Conservation (phyloP, 2,888 invertebrate genomes). For the Autographa gamma region DNA sequence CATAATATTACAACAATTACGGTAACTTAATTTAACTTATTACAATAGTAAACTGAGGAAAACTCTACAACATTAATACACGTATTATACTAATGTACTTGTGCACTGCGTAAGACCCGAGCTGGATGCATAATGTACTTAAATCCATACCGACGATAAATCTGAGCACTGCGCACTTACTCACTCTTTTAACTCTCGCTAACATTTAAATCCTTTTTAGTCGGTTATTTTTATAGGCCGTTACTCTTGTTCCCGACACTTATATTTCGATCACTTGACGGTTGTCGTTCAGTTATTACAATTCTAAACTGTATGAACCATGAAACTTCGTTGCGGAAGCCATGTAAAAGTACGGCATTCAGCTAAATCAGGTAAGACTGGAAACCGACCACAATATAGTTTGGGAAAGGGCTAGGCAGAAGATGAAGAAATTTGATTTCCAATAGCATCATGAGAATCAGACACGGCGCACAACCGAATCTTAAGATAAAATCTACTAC, state of each 20-base stretch:
- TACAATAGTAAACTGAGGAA: slow-evolving; percentile 6
- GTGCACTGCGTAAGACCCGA: slow-evolving; percentile 18
- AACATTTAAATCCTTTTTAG: background rate
- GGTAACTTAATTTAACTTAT: slow-evolving; percentile 21
- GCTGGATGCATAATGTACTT: background rate
- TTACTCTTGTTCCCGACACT: too few species aligned
- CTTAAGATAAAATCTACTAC: background rate
- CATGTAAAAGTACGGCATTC: too few species aligned
- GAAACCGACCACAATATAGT: too few species aligned
- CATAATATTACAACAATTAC: slow-evolving; percentile 20
- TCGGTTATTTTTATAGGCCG: background rate
- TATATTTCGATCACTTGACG: too few species aligned
- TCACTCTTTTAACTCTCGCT: background rate
- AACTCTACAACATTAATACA: slow-evolving; percentile 11
- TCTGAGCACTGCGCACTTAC: background rate
- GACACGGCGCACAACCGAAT: slow-evolving; percentile 20
- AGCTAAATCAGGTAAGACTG: too few species aligned
- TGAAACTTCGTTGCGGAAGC: too few species aligned
- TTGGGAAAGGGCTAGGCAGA: too few species aligned
- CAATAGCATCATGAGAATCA: background rate
- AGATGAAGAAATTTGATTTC: background rate
- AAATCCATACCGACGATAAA: background rate
- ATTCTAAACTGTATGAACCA: too few species aligned
- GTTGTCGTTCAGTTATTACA: too few species aligned
- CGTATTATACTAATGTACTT: slow-evolving; percentile 10